Conservation (phyloP, 2,113 vertebrate species). For the Synodontis membranacea region DNA sequence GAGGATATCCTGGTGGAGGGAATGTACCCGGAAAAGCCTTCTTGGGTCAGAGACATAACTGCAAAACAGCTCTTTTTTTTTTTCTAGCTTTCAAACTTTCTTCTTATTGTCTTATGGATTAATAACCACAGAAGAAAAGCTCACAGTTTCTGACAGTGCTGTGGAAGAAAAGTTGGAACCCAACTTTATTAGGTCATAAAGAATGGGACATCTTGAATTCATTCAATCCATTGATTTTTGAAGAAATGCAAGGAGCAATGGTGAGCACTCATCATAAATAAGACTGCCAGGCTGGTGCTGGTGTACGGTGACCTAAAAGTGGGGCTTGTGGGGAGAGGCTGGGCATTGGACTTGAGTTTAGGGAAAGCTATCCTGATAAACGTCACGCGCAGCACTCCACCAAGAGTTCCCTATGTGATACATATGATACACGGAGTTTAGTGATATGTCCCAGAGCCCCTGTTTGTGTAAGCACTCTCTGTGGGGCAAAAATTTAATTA, state of each 20-base stretch:
- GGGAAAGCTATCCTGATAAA: slow-evolving; percentile 34
- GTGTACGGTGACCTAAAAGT: slow-evolving; percentile 49
- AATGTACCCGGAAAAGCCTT: slow-evolving; percentile 65
- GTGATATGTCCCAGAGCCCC: slow-evolving; percentile 17
- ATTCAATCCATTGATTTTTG: slow-evolving; percentile 47
- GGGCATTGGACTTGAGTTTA: slow-evolving; percentile 43
- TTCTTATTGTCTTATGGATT: not conserved
- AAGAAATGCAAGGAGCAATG: slow-evolving; percentile 2
- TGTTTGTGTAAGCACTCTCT: slow-evolving; percentile 18
- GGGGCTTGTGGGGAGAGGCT: slow-evolving; percentile 40
- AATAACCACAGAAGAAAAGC: not conserved
- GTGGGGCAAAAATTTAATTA: slow-evolving; percentile 29
- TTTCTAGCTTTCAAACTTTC: not conserved
- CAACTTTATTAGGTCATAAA: slow-evolving; percentile 47
- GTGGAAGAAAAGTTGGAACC: slow-evolving; percentile 56
- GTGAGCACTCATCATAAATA: slow-evolving; percentile 48
- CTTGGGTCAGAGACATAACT: slow-evolving; percentile 59
- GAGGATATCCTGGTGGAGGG: slow-evolving; percentile 74
- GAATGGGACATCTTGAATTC: slow-evolving; percentile 37
- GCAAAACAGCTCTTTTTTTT: slow-evolving; percentile 12
- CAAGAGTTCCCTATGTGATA: slow-evolving; percentile 30
- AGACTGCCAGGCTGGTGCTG: slow-evolving; percentile 27
- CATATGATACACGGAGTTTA: slow-evolving; percentile 35
- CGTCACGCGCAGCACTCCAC: slow-evolving; percentile 15
- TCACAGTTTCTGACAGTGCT: slow-evolving; percentile 10